Evolutionary conservation across 1,140 invertebrate species (phyloP).

Genomic region (Neuroterus valhalla): DNA sequence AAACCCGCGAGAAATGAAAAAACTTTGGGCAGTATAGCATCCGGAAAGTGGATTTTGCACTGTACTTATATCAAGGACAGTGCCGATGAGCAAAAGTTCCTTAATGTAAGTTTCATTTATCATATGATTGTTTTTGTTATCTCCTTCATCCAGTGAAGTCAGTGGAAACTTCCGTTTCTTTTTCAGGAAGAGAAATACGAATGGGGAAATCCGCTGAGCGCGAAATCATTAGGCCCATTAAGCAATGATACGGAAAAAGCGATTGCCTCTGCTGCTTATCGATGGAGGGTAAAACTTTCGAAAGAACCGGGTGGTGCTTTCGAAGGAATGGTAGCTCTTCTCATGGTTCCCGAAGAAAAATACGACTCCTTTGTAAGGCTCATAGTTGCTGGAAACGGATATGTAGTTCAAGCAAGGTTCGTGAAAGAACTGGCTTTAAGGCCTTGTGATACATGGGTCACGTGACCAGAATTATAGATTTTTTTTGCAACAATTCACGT

Average conservation of each 20-base stretch:
- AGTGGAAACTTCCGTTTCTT: not conserved
- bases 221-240: constrained; percentile 70
- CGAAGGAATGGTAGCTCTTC: constrained; percentile 80
- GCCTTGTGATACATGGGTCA: too few species aligned
- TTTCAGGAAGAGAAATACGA: constrained; percentile 85
- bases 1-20: constrained; percentile 89
- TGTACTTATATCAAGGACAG: constrained; percentile 85
- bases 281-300: constrained; percentile 78
- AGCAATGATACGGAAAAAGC: constrained; percentile 71
- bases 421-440: too few species aligned
- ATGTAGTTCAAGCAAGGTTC: constrained; percentile 78
- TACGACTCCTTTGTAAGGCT: constrained; percentile 81
- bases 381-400: constrained; percentile 83
- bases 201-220: constrained; percentile 82
- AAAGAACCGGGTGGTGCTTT: constrained; percentile 78
- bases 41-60: constrained; percentile 91
- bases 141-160: too few species aligned
- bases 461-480: too few species aligned
- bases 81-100: constrained; percentile 78
- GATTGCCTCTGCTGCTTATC: constrained; percentile 78
- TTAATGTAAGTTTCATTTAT: constrained; percentile 76
- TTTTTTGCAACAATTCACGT: too few species aligned
- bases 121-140: too few species aligned
- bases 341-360: constrained; percentile 81
- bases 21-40: constrained; percentile 86